Percentiles rank a stretch among this genome's conserved stretches.
phyloP scores from a whole-genome alignment of 1,140 invertebrate genomes.

The Conus betulinus region DNA sequence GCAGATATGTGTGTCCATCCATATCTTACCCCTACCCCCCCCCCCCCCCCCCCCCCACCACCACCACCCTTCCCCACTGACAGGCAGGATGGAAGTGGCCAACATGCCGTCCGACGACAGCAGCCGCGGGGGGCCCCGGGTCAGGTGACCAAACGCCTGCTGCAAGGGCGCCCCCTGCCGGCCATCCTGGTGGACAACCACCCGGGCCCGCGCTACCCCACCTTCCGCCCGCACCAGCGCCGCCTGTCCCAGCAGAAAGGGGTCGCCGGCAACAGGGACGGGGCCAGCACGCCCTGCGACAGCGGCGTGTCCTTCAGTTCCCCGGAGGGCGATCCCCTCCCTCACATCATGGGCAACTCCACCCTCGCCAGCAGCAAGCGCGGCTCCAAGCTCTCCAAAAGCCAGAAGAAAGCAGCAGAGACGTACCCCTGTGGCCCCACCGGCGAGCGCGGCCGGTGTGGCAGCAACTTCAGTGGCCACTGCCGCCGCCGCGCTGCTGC shows the following conservation, averaged over 20 bases:
- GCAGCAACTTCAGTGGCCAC: too few species aligned
- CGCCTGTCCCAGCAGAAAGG: constrained; percentile 13
- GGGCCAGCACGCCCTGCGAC: constrained; percentile 1
- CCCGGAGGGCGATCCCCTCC: not conserved
- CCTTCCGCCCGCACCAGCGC: constrained; percentile 22
- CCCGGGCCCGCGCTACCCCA: constrained; percentile 6
- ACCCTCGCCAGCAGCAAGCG: not conserved
- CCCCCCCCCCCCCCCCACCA: not conserved
- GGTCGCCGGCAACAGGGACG: not conserved
- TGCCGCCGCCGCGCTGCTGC: not conserved
- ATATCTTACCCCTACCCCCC: not conserved
- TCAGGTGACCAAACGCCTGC: constrained; percentile 6
- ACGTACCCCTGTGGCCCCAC: not conserved
- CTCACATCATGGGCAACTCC: not conserved
- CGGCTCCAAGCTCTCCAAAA: not conserved
- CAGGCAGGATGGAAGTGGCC: constrained; percentile 26
- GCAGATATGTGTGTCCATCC: not conserved
- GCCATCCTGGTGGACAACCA: constrained; percentile 28
- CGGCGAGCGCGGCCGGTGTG: not conserved
- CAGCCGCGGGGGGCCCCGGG: not conserved
- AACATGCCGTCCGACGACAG: constrained; percentile 2
- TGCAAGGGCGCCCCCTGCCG: constrained; percentile 19
- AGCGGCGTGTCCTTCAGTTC: constrained; percentile 28
- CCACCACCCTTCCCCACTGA: not conserved
- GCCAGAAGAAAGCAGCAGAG: not conserved